Percentiles rank a stretch among this genome's conserved stretches.
These are phyloP conservation scores for Podarcis lilfordi DNA, from an alignment of 2,797 vertebrate species.

Conservation along the genomic window DNA sequence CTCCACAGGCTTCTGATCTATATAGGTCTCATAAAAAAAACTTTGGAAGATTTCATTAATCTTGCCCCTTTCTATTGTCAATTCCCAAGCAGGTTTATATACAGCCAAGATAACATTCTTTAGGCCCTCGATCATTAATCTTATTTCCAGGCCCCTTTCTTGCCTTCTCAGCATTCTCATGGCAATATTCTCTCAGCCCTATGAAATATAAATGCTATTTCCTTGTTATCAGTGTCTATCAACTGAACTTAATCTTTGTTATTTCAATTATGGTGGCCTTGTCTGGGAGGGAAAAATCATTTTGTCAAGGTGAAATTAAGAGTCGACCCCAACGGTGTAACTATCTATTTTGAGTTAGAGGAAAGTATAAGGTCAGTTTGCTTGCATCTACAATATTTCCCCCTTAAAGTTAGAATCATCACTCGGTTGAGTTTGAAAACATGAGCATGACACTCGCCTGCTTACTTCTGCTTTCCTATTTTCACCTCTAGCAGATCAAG, in stretches of 20 bases:
- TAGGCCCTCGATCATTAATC: slow-evolving; percentile 50
- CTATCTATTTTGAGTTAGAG: slow-evolving; percentile 21
- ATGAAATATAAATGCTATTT: slow-evolving; percentile 60
- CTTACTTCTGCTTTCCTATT: background rate
- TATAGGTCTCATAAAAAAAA: slow-evolving; percentile 54
- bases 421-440: background rate
- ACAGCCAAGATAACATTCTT: slow-evolving; percentile 57
- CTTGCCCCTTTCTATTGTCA: slow-evolving; percentile 56
- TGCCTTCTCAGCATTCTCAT: slow-evolving; percentile 62
- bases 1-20: slow-evolving; percentile 38
- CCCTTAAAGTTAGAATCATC: background rate
- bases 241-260: slow-evolving; percentile 43
- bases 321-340: slow-evolving; percentile 34
- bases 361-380: background rate
- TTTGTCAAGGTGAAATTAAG: slow-evolving; percentile 44
- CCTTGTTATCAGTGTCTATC: slow-evolving; percentile 51
- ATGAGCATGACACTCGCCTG: background rate
- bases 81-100: slow-evolving; percentile 43
- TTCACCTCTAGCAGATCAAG: background rate
- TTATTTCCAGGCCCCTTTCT: slow-evolving; percentile 54
- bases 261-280: slow-evolving; percentile 20
- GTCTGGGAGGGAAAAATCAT: background rate
- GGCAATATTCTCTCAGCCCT: slow-evolving; percentile 51
- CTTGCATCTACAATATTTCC: background rate
- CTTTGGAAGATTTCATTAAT: slow-evolving; percentile 43